phyloP scores from a whole-genome alignment of 2,888 invertebrate species.

The Psylliodes chrysocephalus region DNA sequence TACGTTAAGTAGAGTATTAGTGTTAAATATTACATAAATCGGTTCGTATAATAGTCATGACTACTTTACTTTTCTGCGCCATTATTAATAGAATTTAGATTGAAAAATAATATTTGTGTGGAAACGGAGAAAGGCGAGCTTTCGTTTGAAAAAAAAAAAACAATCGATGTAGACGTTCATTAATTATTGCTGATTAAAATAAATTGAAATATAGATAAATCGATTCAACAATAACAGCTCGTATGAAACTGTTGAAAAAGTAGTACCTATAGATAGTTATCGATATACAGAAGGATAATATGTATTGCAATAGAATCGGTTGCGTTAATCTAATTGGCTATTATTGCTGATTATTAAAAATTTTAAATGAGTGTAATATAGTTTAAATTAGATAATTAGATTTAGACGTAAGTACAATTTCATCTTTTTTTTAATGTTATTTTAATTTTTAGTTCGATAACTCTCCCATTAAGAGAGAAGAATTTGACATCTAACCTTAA shows the following conservation, averaged over 20 bases:
- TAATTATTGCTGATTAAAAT: slow-evolving; percentile 14
- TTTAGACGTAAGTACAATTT: too few species aligned
- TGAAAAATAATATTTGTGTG: slow-evolving; percentile 46
- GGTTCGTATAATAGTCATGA: slow-evolving; percentile 31
- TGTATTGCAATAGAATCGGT: not conserved
- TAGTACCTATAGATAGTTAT: not conserved
- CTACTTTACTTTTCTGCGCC: slow-evolving; percentile 32
- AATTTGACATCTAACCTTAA: too few species aligned
- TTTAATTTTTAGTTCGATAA: too few species aligned
- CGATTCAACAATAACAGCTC: not conserved
- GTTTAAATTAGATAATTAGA: too few species aligned
- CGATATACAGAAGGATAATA: not conserved
- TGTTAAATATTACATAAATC: slow-evolving; percentile 35
- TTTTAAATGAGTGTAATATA: too few species aligned
- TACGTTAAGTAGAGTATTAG: not conserved
- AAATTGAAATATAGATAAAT: slow-evolving; percentile 6
- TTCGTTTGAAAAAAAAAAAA: slow-evolving; percentile 22
- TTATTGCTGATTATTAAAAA: too few species aligned
- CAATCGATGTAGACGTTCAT: slow-evolving; percentile 17
- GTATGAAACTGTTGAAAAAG: slow-evolving; percentile 7
- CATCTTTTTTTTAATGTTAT: too few species aligned
- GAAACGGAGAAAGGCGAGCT: slow-evolving; percentile 40
- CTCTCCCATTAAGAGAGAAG: too few species aligned
- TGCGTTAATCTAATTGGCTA: too few species aligned
- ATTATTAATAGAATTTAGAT: slow-evolving; percentile 52